A percentile compares a stretch with the other conserved stretches of the same genome.
These are phyloP conservation scores for Catharus bicknelli DNA, from an alignment of 2,113 vertebrate species.

Conservation along the genomic window DNA sequence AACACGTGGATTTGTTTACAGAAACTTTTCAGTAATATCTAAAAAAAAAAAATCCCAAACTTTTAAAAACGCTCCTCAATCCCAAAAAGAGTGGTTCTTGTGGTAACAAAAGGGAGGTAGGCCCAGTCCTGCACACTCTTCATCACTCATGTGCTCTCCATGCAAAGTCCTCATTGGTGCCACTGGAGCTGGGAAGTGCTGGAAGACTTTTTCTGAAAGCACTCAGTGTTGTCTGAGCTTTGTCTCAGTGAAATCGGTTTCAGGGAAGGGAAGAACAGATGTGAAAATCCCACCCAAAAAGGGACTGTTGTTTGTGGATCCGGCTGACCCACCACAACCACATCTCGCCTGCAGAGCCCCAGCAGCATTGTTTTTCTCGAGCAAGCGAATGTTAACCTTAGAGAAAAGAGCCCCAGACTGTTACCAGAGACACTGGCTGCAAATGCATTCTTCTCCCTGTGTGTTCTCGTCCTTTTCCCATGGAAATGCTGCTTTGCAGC, in stretches of 20 bases:
- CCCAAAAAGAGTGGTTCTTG: background rate
- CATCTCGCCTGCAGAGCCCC: background rate
- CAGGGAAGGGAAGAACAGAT: background rate
- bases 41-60: no score
- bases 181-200: background rate
- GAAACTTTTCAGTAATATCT: background rate
- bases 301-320: background rate
- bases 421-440: background rate
- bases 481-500: background rate
- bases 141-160: rapidly evolving
- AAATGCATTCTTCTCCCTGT: constrained; percentile 8
- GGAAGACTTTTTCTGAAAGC: background rate
- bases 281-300: constrained; percentile 21
- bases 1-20: background rate
- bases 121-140: background rate
- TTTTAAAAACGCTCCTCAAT: background rate
- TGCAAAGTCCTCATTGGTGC: background rate
- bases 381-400: background rate
- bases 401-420: background rate
- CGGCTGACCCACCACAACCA: background rate
- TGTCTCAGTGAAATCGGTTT: background rate
- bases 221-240: background rate
- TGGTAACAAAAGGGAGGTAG: background rate
- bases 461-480: constrained; percentile 6
- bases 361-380: background rate